Evolutionary conservation across 2,113 vertebrate genomes (phyloP), one percentile per base, ranked within the genome.

Genomic region (Polyodon spathula): DNA sequence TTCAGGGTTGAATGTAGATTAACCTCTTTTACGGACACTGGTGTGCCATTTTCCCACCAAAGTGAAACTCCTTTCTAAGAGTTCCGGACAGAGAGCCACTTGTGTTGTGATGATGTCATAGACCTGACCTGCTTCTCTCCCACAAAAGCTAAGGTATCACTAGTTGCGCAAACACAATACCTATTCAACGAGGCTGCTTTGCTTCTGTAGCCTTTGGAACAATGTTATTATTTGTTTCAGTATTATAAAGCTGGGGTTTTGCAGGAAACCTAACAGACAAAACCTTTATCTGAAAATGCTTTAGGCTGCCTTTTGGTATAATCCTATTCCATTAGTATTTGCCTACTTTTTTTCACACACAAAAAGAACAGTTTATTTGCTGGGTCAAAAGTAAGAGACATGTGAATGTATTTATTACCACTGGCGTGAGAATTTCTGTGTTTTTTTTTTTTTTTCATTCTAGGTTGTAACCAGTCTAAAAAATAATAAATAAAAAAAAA

Each of bases 121-220:
- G 86, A 85, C 86, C 84, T 71, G 86, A 89, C 90, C 92, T 87
- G 88, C 82, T 86, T 81, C 86, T 80, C 82, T 84, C 76, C 77
- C 83, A 94, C 93, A 94, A 93, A 94, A 80, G 92, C 90, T 66
- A 89, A 96, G 94, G 93, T 97, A 97, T 94, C 94, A 94, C 87
- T 93, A 91, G 89, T 92, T 81, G 79, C 86, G 68, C 78, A 76
- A 78, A 89, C 91, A 96, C 93, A 96, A 94, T 93, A 67, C 84
- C 91, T 86, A 94, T 96, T 96, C 92, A 97, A 73, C 83, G 54
- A 81, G 77, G 82, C 83, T 80, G 70, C 88, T 78, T 86, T 86
- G 81, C 88, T 87, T 80, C 78, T 75, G 73, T 71, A 65, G 88
- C 71, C 85, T 63, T 4, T 5, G 38, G 88, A 90, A 97, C 93